Conservation (phyloP, 2,797 vertebrate species). For the Pterois miles region DNA sequence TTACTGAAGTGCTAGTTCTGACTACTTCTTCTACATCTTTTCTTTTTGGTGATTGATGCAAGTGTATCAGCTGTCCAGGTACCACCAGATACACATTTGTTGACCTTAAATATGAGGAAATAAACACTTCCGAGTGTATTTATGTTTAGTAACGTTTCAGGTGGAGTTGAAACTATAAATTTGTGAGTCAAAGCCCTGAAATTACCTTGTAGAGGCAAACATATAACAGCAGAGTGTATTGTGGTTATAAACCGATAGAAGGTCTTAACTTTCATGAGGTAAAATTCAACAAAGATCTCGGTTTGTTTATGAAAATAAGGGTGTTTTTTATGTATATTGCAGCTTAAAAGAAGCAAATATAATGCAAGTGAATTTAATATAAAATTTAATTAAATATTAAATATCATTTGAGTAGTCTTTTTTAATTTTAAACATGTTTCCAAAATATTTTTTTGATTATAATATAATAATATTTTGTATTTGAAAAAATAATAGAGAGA, state of each 20-base stretch:
- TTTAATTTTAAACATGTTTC: no score
- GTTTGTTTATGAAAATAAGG: accelerated
- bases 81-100: neutral
- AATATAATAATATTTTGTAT: no score
- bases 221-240: neutral
- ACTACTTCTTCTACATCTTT: no score
- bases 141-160: no score
- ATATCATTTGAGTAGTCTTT: no score
- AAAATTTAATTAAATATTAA: no score
- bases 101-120: neutral
- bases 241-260: neutral
- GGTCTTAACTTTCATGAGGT: neutral
- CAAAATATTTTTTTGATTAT: no score
- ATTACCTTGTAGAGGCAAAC: constrained; percentile 19
- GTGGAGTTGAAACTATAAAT: neutral
- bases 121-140: neutral
- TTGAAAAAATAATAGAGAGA: no score
- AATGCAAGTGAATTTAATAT: neutral
- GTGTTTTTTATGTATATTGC: no score
- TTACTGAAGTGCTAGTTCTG: no score
- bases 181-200: constrained; percentile 28
- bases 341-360: neutral
- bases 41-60: neutral
- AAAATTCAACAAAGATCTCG: neutral
- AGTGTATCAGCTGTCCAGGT: neutral